phyloP scores from a whole-genome alignment of 2,797 vertebrate genomes.

The Myotis planiceps region DNA sequence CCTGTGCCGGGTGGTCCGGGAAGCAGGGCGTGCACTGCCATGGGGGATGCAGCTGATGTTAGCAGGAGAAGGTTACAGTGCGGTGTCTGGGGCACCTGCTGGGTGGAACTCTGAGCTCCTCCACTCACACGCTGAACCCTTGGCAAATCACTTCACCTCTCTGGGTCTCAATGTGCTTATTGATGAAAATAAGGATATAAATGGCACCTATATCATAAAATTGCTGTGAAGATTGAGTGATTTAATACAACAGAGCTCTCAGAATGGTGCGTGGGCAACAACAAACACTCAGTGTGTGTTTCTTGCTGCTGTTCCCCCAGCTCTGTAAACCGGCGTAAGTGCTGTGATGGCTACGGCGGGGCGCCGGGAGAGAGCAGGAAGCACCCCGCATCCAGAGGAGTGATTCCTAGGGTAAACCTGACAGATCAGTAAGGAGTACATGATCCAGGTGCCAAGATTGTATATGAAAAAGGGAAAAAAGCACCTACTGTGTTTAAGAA shows the following conservation, averaged over 20 bases:
- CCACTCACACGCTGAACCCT: neutral
- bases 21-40: neutral
- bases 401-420: neutral
- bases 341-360: accelerated
- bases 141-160: neutral
- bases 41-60: neutral
- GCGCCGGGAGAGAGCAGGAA: too few relatives aligned
- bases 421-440: neutral
- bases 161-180: neutral
- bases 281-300: accelerated
- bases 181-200: neutral
- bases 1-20: neutral
- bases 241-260: neutral
- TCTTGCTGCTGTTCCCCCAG: neutral
- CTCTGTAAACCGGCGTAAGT: accelerated
- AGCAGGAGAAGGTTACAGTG: neutral
- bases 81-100: neutral
- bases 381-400: neutral
- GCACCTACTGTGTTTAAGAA: neutral
- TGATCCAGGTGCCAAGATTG: neutral
- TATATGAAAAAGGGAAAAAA: neutral
- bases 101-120: neutral
- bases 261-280: neutral
- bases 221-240: neutral
- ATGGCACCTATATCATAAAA: neutral